A percentile compares a stretch with the other conserved stretches of the same genome.
Conservation (phyloP, 1,140 invertebrate species). For the Theocolax elegans region DNA sequence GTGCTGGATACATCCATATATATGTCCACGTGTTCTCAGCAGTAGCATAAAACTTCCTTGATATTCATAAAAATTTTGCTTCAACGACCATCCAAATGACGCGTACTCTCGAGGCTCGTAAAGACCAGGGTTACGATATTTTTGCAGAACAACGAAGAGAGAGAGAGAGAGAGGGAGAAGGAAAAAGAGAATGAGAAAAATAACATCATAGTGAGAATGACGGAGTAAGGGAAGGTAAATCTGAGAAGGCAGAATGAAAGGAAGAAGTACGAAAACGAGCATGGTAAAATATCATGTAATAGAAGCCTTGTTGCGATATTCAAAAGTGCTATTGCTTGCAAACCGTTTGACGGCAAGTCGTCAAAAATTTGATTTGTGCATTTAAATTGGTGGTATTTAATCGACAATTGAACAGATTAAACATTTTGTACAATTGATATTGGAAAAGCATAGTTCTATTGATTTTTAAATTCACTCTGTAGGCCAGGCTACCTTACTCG, state of each 20-base stretch:
- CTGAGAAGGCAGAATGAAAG: background rate
- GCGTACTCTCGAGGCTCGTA: background rate
- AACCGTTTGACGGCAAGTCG: no score
- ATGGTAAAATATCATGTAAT: background rate
- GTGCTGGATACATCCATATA: background rate
- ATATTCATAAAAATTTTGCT: conserved; percentile 10
- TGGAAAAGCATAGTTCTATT: no score
- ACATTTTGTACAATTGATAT: no score
- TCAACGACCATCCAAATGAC: background rate
- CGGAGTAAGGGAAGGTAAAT: background rate
- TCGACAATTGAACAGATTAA: no score
- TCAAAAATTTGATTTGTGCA: no score
- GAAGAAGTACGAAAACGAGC: background rate
- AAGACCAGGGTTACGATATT: background rate
- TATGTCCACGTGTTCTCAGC: background rate
- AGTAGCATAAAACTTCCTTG: background rate
- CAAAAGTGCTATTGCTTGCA: background rate
- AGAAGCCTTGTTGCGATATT: background rate
- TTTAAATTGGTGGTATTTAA: no score
- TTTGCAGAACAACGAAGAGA: background rate
- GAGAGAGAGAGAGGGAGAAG: background rate
- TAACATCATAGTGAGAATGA: background rate
- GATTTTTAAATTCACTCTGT: no score
- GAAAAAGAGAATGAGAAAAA: background rate
- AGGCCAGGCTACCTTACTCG: no score